Evolutionary conservation across 2,113 vertebrate species (phyloP).

Genomic region (Spermophilus dauricus): DNA sequence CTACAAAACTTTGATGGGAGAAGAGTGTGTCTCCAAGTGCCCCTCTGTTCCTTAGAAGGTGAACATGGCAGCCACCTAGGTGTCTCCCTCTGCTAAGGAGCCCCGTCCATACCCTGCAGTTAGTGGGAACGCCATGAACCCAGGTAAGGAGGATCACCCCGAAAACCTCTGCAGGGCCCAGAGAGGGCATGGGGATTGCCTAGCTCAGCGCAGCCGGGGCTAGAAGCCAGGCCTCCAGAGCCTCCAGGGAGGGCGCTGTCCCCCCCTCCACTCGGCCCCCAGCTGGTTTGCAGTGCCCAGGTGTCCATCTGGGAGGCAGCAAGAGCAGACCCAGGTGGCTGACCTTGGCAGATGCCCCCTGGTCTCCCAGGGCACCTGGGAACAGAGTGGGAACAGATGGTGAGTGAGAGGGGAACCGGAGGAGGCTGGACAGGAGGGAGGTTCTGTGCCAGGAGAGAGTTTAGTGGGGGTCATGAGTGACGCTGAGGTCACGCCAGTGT

Average conservation of each 20-base stretch:
- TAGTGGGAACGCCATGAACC: not conserved
- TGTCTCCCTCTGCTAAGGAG: not conserved
- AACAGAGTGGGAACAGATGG: no score
- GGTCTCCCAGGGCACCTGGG: not conserved
- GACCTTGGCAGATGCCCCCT: not conserved
- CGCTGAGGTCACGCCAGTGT: not conserved
- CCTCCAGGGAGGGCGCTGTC: not conserved
- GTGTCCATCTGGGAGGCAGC: not conserved
- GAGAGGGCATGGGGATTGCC: not conserved
- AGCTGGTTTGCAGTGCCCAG: not conserved
- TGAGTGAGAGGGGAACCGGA: not conserved
- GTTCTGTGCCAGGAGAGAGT: not conserved
- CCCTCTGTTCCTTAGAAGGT: not conserved
- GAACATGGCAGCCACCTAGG: not conserved
- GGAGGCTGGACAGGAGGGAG: not conserved
- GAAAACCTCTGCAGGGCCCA: not conserved
- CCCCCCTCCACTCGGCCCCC: not conserved
- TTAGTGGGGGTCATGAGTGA: not conserved
- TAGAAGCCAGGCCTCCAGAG: not conserved
- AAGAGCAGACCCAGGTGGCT: not conserved
- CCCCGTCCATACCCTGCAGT: not conserved
- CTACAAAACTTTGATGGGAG: not conserved
- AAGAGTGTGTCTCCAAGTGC: not conserved
- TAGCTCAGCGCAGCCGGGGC: not conserved
- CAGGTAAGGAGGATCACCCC: not conserved